phyloP scores from a whole-genome alignment of 2,113 vertebrate species.

The Corapipo altera region DNA sequence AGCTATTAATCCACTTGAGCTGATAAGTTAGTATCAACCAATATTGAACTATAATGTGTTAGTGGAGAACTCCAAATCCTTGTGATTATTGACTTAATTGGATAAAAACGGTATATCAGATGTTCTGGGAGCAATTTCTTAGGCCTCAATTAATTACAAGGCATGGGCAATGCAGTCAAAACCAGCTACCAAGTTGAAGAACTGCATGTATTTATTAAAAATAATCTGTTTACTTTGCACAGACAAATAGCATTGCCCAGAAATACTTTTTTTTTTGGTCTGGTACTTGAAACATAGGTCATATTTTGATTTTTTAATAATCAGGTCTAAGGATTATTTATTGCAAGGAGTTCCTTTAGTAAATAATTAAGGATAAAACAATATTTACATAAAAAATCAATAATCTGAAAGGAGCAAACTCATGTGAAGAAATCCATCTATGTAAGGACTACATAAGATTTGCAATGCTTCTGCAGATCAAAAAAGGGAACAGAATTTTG shows the following conservation, averaged over 20 bases:
- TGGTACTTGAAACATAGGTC: background rate
- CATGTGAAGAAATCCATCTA: background rate
- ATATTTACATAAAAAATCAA: background rate
- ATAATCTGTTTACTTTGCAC: background rate
- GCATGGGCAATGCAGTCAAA: background rate
- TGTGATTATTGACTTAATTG: constrained; percentile 39
- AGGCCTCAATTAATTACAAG: background rate
- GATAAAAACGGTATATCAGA: constrained; percentile 13
- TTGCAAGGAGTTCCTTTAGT: background rate
- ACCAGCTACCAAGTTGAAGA: background rate
- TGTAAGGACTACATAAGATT: background rate
- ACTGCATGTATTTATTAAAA: background rate
- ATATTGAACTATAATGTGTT: background rate
- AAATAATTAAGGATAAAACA: background rate
- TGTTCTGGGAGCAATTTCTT: background rate
- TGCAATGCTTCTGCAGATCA: background rate
- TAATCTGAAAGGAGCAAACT: background rate
- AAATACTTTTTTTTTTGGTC: background rate
- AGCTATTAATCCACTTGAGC: constrained; percentile 36
- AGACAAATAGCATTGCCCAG: background rate
- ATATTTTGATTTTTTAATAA: background rate
- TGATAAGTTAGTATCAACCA: constrained; percentile 17
- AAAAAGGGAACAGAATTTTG: background rate
- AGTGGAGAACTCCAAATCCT: constrained; percentile 1
- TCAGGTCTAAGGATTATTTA: background rate